Evolutionary conservation across 2,797 vertebrate species (phyloP).

Genomic region (Phataginus tetradactyla): DNA sequence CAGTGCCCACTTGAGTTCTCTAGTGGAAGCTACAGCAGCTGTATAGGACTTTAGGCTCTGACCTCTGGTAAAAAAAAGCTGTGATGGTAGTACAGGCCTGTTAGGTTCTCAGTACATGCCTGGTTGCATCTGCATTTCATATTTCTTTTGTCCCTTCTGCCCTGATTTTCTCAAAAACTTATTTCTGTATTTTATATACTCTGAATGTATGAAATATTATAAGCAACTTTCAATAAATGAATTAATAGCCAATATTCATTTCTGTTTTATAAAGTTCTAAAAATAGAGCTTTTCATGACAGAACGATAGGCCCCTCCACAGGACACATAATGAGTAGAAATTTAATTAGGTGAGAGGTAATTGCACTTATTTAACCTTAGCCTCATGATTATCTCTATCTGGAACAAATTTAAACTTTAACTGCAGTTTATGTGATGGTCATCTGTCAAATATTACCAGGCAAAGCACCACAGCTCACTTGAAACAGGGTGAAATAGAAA

Average conservation of each 20-base stretch:
- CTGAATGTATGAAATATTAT: background rate
- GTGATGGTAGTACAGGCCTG: background rate
- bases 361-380: constrained; percentile 43
- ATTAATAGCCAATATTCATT: background rate
- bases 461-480: constrained; percentile 59
- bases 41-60: fast-evolving
- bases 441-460: constrained; percentile 60
- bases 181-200: background rate
- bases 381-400: constrained; percentile 11
- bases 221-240: background rate
- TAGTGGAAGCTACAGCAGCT: background rate
- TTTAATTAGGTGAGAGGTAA: constrained; percentile 55
- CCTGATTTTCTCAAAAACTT: background rate
- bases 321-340: background rate
- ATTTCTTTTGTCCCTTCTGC: background rate
- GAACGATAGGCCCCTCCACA: background rate
- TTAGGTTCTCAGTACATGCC: background rate
- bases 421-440: constrained; percentile 60
- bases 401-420: constrained; percentile 61
- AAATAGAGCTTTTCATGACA: constrained; percentile 34
- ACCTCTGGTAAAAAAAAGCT: no score
- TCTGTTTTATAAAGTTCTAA: background rate
- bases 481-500: background rate
- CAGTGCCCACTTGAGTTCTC: background rate
- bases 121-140: background rate